Conservation (phyloP, 2,113 vertebrate genomes). For the Tetrax tetrax region DNA sequence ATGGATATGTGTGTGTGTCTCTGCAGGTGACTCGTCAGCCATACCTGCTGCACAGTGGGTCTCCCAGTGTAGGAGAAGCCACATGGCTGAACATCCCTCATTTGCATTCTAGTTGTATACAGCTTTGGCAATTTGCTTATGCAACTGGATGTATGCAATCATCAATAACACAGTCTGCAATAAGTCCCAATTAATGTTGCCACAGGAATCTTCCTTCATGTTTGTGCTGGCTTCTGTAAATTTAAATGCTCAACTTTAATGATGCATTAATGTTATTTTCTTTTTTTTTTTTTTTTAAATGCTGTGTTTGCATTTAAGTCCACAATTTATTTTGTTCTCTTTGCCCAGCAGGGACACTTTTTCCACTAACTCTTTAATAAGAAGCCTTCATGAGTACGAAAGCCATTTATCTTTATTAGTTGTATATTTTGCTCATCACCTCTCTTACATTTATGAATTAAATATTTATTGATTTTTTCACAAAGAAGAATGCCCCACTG, state of each 20-base stretch:
- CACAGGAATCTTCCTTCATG: conserved; percentile 6
- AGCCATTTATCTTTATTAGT: conserved; percentile 56
- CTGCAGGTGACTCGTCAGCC: neutral
- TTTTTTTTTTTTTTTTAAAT: neutral
- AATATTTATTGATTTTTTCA: conserved; percentile 52
- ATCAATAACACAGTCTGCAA: neutral
- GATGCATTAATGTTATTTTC: neutral
- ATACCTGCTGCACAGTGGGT: neutral
- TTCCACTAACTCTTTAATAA: conserved; percentile 38
- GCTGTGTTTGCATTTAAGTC: conserved; percentile 22
- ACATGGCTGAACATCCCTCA: neutral
- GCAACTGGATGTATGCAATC: neutral
- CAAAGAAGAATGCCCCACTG: neutral
- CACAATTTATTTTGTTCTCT: conserved; percentile 34
- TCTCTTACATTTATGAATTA: conserved; percentile 50
- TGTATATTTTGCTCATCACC: conserved; percentile 35
- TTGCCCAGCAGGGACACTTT: conserved; percentile 37
- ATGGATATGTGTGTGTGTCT: neutral
- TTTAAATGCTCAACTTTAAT: conserved; percentile 20
- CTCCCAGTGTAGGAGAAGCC: neutral
- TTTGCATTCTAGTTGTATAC: neutral
- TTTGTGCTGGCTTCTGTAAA: conserved; percentile 17
- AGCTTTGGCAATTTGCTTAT: conserved; percentile 8
- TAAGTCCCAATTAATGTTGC: conserved; percentile 32
- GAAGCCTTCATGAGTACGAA: neutral